A percentile compares a stretch with the other conserved stretches of the same genome.
Conservation (phyloP, 2,797 vertebrate species). For the Onychomys torridus region DNA sequence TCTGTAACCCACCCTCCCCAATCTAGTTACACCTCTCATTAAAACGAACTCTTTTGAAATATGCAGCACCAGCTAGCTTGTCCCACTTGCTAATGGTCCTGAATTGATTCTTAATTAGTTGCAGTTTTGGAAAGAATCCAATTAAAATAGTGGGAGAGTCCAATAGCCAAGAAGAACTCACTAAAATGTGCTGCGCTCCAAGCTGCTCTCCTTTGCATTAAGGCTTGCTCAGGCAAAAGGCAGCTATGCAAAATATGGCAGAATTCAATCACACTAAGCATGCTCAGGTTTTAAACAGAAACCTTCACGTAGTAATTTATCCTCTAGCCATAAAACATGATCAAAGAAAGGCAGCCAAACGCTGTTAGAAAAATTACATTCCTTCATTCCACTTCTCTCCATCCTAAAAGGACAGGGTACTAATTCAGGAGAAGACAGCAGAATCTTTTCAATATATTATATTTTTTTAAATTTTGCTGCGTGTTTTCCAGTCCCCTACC, state of each 20-base stretch:
- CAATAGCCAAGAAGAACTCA: constrained; percentile 73
- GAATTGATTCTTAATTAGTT: constrained; percentile 99
- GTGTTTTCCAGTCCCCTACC: constrained; percentile 78
- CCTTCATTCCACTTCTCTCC: constrained; percentile 80
- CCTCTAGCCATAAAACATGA: constrained; percentile 85
- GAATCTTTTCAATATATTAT: constrained; percentile 82
- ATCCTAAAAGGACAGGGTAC: constrained; percentile 84
- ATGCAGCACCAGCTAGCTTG: constrained; percentile 94
- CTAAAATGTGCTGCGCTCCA: constrained; percentile 58
- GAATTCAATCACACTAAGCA: constrained; percentile 83
- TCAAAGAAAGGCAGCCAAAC: constrained; percentile 85
- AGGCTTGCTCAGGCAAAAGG: constrained; percentile 74
- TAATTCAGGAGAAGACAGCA: constrained; percentile 82
- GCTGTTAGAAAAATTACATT: constrained; percentile 84
- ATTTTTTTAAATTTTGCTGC: constrained; percentile 78
- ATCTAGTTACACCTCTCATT: constrained; percentile 91
- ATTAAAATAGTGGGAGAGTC: constrained; percentile 89
- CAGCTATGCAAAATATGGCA: constrained; percentile 81
- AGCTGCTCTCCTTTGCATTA: constrained; percentile 74
- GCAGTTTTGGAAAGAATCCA: constrained; percentile 95
- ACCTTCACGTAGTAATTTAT: constrained; percentile 85
- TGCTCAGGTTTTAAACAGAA: constrained; percentile 82
- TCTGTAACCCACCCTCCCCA: constrained; percentile 92
- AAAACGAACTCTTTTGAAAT: constrained; percentile 94
- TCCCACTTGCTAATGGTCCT: constrained; percentile 95